Conservation (phyloP, 1,140 invertebrate genomes). For the Olivierus martensii region DNA sequence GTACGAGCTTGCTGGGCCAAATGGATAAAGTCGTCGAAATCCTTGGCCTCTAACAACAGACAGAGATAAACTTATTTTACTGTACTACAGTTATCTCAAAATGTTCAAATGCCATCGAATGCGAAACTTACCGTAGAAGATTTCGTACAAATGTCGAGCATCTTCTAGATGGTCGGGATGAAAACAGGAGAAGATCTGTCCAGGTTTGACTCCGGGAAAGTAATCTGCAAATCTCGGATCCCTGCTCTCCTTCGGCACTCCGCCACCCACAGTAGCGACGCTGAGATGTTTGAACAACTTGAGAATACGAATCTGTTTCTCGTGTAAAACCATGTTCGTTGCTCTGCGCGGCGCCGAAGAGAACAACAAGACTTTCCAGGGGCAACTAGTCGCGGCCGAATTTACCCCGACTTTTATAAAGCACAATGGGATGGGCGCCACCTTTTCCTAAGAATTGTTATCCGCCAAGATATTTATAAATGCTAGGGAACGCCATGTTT, state of each 20-base stretch:
- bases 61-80: too few species aligned
- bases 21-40: constrained; percentile 10
- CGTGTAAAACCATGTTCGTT: constrained; percentile 27
- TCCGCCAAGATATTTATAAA: too few species aligned
- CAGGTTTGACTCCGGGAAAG: not conserved
- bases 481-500: too few species aligned
- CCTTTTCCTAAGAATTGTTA: too few species aligned
- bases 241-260: not conserved
- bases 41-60: constrained; percentile 7
- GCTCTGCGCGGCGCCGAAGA: constrained; percentile 25
- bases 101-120: too few species aligned
- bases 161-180: not conserved
- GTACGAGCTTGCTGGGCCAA: constrained; percentile 8
- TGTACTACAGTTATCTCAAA: too few species aligned
- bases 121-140: not conserved
- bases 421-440: too few species aligned
- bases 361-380: too few species aligned
- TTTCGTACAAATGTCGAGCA: not conserved
- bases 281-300: constrained; percentile 7
- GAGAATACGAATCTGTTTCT: not conserved
- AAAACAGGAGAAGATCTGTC: not conserved
- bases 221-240: not conserved
- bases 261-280: constrained; percentile 5
- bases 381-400: too few species aligned
- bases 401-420: too few species aligned